Evolutionary conservation across 2,113 vertebrate genomes (phyloP).

Genomic region (Paramisgurnus dabryanus): DNA sequence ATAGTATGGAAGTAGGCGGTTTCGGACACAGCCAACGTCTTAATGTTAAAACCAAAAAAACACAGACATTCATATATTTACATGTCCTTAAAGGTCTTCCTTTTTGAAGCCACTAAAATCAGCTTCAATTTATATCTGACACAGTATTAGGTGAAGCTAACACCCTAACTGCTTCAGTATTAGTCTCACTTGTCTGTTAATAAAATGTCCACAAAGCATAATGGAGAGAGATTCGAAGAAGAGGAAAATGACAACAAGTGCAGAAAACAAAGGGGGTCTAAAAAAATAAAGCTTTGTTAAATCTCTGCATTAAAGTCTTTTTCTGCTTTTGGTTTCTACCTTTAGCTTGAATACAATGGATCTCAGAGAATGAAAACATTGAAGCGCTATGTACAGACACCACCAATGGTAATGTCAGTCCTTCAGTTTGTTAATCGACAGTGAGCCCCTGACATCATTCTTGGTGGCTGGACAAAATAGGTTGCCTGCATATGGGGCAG

Average conservation of each 20-base stretch:
- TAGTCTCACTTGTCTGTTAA: conserved; percentile 59
- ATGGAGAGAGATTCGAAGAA: conserved; percentile 48
- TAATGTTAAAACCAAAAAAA: conserved; percentile 55
- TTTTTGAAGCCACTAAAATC: conserved; percentile 53
- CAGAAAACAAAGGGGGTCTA: conserved; percentile 65
- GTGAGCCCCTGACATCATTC: conserved; percentile 65
- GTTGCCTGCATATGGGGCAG: conserved; percentile 92
- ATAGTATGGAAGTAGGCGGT: no score
- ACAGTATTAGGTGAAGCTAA: conserved; percentile 46
- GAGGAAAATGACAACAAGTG: conserved; percentile 50
- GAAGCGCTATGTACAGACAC: conserved; percentile 75
- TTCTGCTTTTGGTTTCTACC: conserved; percentile 70
- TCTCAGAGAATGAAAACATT: conserved; percentile 66
- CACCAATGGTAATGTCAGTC: conserved; percentile 40
- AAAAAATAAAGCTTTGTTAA: conserved; percentile 83
- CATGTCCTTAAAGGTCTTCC: conserved; percentile 63
- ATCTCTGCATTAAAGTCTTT: conserved; percentile 72
- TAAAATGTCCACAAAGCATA: conserved; percentile 57
- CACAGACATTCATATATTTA: conserved; percentile 72
- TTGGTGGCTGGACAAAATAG: conserved; percentile 77
- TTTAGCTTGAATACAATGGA: conserved; percentile 65
- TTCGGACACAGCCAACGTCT: neutral
- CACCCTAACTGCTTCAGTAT: conserved; percentile 61
- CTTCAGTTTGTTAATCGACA: conserved; percentile 47
- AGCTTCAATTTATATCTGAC: conserved; percentile 7